A percentile compares a stretch with the other conserved stretches of the same genome.
Conservation (phyloP, 2,113 vertebrate species). For the Sigmodon hispidus region DNA sequence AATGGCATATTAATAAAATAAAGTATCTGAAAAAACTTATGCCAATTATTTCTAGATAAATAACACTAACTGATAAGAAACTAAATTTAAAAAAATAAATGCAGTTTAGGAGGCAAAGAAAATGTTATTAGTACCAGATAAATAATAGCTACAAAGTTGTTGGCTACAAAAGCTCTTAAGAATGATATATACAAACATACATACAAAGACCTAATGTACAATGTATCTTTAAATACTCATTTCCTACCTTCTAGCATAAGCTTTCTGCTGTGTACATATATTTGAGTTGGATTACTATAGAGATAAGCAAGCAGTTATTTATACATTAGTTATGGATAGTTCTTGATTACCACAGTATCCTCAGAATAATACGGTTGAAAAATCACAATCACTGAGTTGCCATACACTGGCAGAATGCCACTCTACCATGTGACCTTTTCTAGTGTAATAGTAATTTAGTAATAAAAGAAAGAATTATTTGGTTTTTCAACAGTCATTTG, state of each 20-base stretch:
- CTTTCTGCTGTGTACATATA: slow-evolving; percentile 62
- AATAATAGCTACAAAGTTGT: slow-evolving; percentile 40
- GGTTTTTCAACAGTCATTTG: slow-evolving; percentile 75
- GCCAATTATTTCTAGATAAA: slow-evolving; percentile 46
- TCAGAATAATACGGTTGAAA: slow-evolving; percentile 87
- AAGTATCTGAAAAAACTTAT: slow-evolving; percentile 60
- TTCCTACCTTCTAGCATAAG: slow-evolving; percentile 58
- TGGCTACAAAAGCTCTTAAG: slow-evolving; percentile 30
- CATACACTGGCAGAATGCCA: slow-evolving; percentile 86
- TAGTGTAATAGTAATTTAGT: slow-evolving; percentile 79
- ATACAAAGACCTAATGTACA: slow-evolving; percentile 26
- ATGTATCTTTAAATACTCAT: slow-evolving; percentile 31
- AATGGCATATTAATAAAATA: slow-evolving; percentile 58
- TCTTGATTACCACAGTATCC: slow-evolving; percentile 86
- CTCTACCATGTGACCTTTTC: slow-evolving; percentile 85
- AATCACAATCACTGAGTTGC: slow-evolving; percentile 86
- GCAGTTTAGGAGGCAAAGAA: slow-evolving; percentile 70
- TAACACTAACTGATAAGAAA: slow-evolving; percentile 48
- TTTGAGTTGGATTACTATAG: slow-evolving; percentile 70
- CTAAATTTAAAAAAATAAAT: slow-evolving; percentile 65
- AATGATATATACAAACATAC: background rate
- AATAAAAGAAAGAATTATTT: slow-evolving; percentile 77
- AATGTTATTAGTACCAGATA: slow-evolving; percentile 42
- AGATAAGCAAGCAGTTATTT: slow-evolving; percentile 85
- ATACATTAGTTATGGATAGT: slow-evolving; percentile 89